Evolutionary conservation across 2,113 vertebrate species (phyloP).

Genomic region (Cyrtonyx montezumae): DNA sequence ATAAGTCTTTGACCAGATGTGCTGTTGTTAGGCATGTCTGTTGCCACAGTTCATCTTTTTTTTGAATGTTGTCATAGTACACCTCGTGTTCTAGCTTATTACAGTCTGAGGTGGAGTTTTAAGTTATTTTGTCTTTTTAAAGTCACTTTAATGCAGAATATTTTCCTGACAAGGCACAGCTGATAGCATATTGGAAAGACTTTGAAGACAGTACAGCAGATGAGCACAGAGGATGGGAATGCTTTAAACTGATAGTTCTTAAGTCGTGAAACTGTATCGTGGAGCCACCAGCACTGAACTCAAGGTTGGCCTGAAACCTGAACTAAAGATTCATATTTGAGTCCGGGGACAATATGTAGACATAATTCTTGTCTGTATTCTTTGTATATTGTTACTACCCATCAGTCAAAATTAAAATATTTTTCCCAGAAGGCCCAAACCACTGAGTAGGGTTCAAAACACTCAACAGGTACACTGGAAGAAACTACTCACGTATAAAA

Average conservation of each 20-base stretch:
- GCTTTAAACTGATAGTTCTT: not conserved
- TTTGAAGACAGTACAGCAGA: not conserved
- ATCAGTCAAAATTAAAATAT: not conserved
- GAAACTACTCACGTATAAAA: not conserved
- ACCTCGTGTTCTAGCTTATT: not conserved
- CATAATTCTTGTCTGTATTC: not conserved
- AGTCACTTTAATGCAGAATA: not conserved
- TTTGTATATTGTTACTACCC: not conserved
- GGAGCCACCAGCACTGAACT: not conserved
- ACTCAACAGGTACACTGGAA: not conserved
- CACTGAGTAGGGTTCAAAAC: not conserved
- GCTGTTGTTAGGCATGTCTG: not conserved
- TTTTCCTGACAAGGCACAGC: not conserved
- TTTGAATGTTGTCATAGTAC: not conserved
- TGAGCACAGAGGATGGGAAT: not conserved
- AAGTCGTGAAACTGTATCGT: not conserved
- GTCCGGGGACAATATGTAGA: not conserved
- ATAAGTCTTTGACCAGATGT: not conserved
- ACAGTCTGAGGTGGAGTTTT: not conserved
- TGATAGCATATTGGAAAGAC: not conserved
- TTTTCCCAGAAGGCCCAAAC: not conserved
- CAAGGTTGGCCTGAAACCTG: not conserved
- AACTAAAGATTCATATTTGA: not conserved
- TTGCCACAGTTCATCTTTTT: not conserved
- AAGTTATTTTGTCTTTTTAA: rapidly evolving